Percentiles rank a stretch among this genome's conserved stretches.
Conservation (phyloP, 2,888 invertebrate species). For the Andrena haemorrhoa region DNA sequence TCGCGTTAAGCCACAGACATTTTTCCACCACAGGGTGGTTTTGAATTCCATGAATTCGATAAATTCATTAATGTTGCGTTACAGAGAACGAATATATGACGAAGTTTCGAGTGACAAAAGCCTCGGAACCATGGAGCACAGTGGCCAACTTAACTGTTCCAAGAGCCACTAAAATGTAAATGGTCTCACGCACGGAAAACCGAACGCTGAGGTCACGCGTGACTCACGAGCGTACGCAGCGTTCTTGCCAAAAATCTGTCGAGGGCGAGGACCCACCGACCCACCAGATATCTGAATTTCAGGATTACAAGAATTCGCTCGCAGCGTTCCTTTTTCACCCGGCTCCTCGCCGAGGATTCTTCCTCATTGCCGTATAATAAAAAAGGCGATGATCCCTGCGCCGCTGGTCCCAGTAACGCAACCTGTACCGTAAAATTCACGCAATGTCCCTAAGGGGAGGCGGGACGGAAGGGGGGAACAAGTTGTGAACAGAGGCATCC, state of each 20-base stretch:
- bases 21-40: too few relatives aligned
- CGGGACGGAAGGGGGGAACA: not conserved
- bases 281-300: constrained; percentile 55
- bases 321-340: constrained; percentile 42
- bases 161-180: constrained; percentile 19
- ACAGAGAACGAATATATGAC: not conserved
- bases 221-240: constrained; percentile 58
- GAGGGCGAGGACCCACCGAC: constrained; percentile 7
- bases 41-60: too few relatives aligned
- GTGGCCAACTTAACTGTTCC: constrained; percentile 33
- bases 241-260: constrained; percentile 36
- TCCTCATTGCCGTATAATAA: constrained; percentile 77
- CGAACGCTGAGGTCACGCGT: constrained; percentile 62
- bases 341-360: constrained; percentile 57
- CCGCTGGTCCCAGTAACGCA: constrained; percentile 34
- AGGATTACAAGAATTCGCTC: constrained; percentile 67
- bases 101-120: too few relatives aligned
- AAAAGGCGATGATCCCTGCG: constrained; percentile 74
- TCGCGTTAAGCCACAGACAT: too few relatives aligned
- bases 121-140: not conserved
- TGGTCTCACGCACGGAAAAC: constrained; percentile 20
- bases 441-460: constrained; percentile 20
- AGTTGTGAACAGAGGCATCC: constrained; percentile 25
- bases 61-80: too few relatives aligned
- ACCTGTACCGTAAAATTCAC: constrained; percentile 56